Percentiles rank a stretch among this genome's conserved stretches.
These are phyloP conservation scores for Leptoteleia sp. DNA, from an alignment of 1,140 invertebrate species.

Conservation along the genomic window DNA sequence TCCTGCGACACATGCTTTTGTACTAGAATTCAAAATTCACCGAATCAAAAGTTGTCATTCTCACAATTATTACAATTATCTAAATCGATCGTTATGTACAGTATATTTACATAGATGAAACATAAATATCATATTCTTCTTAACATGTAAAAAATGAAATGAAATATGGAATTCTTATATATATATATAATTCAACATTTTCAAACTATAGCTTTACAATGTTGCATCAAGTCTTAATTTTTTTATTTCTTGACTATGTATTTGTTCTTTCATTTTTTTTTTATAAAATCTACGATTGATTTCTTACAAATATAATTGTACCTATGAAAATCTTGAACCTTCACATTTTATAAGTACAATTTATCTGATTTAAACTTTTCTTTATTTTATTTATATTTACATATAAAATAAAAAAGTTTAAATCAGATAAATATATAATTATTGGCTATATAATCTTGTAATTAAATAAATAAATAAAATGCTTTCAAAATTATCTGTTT, in stretches of 20 bases:
- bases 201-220: not conserved
- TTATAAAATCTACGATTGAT: not conserved
- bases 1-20: no score
- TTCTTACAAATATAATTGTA: not conserved
- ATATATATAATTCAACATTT: no score
- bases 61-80: slow-evolving; percentile 1
- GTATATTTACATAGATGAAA: not conserved
- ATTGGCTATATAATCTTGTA: no score
- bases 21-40: not conserved
- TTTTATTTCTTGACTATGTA: no score
- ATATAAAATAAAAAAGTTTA: no score
- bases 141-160: not conserved
- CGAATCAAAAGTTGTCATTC: not conserved
- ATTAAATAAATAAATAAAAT: no score
- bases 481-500: no score
- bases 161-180: not conserved
- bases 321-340: not conserved
- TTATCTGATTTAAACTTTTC: not conserved
- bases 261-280: not conserved
- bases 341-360: not conserved
- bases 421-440: no score
- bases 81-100: not conserved
- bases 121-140: not conserved
- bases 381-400: no score
- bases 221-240: not conserved